These are phyloP conservation scores for Belgica antarctica DNA, from an alignment of 2,888 invertebrate species.

Conservation along the genomic window DNA sequence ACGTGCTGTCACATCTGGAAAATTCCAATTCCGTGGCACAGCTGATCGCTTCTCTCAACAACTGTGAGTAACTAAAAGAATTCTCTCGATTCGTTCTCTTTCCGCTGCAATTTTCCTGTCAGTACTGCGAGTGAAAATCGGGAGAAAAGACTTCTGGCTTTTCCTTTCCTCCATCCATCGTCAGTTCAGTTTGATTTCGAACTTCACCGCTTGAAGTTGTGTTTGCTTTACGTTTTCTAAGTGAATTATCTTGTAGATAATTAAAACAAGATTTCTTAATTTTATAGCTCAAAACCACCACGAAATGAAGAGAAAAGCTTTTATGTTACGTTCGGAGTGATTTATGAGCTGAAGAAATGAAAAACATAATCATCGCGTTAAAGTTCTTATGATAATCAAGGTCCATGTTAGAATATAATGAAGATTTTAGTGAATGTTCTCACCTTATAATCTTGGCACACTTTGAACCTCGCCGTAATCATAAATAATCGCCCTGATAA, in stretches of 20 bases:
- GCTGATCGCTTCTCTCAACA: background rate
- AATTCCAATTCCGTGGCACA: background rate
- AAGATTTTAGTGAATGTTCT: background rate
- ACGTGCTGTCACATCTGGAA: conserved; percentile 12
- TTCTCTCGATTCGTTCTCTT: conserved; percentile 18
- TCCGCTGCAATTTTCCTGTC: conserved; percentile 22
- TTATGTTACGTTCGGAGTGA: background rate
- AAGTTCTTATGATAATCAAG: conserved; percentile 24
- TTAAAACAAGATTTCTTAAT: conserved; percentile 7
- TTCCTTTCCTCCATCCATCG: background rate
- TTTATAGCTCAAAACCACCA: background rate
- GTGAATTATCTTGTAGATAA: conserved; percentile 24
- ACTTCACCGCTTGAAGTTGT: conserved; percentile 9
- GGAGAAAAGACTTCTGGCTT: background rate
- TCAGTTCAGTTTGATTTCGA: conserved; percentile 25
- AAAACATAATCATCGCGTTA: conserved; percentile 10
- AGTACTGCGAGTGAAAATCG: background rate
- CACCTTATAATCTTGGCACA: background rate
- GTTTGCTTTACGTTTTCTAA: background rate
- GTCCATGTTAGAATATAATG: background rate
- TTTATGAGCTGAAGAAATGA: background rate
- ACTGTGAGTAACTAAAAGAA: background rate
- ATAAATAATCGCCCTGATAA: conserved; percentile 14
- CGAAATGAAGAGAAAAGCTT: background rate
- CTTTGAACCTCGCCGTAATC: too few relatives aligned